Evolutionary conservation across 1,140 invertebrate genomes (phyloP).

Genomic region (Drosophila murphyi): DNA sequence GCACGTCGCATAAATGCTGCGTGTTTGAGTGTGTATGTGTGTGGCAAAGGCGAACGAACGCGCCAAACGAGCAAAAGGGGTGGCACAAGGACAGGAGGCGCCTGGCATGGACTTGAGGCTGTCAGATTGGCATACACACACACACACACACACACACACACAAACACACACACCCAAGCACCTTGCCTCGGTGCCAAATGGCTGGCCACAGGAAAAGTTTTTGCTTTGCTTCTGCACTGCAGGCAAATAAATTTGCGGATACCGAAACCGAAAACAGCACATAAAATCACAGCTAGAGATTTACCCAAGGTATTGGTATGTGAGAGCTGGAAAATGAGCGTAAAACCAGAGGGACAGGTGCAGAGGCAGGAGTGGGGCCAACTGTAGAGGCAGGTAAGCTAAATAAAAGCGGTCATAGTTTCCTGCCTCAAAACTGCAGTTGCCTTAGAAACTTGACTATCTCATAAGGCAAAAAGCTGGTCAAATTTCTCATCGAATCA

Average conservation of each 20-base stretch:
- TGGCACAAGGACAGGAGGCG: constrained; percentile 23
- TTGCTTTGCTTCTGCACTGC: constrained; percentile 72
- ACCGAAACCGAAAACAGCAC: constrained; percentile 78
- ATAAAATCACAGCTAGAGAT: constrained; percentile 79
- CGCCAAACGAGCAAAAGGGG: constrained; percentile 23
- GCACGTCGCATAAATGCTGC: constrained; percentile 81
- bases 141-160: constrained; percentile 19
- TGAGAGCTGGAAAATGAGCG: not conserved
- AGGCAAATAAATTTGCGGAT: constrained; percentile 81
- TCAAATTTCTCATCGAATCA: constrained; percentile 7
- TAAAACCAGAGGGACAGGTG: not conserved
- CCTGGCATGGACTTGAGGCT: constrained; percentile 10
- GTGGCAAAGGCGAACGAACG: constrained; percentile 28
- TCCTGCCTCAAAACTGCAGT: constrained; percentile 10
- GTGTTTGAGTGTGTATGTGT: constrained; percentile 33
- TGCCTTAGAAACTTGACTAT: not conserved
- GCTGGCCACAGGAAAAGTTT: constrained; percentile 53
- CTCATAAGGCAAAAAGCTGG: not conserved
- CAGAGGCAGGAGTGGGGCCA: not conserved
- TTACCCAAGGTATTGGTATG: constrained; percentile 55
- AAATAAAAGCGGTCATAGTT: constrained; percentile 3
- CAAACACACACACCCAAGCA: constrained; percentile 8
- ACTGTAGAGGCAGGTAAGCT: not conserved
- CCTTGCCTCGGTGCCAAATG: constrained; percentile 25
- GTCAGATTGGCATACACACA: constrained; percentile 38